Percentiles rank a stretch among this genome's conserved stretches.
phyloP scores from a whole-genome alignment of 1,140 invertebrate genomes.

The Cylas formicarius region DNA sequence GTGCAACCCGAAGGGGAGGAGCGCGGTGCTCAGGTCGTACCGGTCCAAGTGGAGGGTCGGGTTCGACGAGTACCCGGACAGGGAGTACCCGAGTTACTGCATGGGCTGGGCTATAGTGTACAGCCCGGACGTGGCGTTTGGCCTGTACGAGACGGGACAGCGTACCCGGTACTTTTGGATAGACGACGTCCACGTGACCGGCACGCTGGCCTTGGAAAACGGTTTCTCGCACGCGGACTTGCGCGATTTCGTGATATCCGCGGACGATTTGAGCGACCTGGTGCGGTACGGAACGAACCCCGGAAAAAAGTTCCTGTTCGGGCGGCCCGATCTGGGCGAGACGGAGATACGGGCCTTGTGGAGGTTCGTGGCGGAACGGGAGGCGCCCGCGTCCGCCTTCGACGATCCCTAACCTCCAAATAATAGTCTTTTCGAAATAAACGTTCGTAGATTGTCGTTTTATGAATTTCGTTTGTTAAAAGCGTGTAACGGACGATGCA shows the following conservation, averaged over 20 bases:
- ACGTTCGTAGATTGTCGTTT: no score
- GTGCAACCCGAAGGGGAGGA: constrained; percentile 47
- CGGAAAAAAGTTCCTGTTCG: constrained; percentile 27
- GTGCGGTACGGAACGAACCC: constrained; percentile 13
- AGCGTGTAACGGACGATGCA: no score
- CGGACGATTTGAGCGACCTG: constrained; percentile 9
- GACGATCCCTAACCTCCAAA: no score
- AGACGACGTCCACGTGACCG: constrained; percentile 77
- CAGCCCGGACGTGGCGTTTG: constrained; percentile 60
- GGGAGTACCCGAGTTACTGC: constrained; percentile 60
- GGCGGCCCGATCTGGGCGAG: constrained; percentile 26
- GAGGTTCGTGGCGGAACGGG: constrained; percentile 20
- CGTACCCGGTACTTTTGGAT: constrained; percentile 70
- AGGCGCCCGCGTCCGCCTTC: constrained; percentile 16
- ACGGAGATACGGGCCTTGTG: constrained; percentile 28
- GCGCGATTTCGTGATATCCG: constrained; percentile 34
- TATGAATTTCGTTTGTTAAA: no score
- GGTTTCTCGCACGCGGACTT: constrained; percentile 49
- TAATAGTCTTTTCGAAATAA: no score
- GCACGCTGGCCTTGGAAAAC: constrained; percentile 56
- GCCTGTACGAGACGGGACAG: constrained; percentile 58
- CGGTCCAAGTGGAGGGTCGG: constrained; percentile 74
- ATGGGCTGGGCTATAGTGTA: constrained; percentile 70
- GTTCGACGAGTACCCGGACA: constrained; percentile 55
- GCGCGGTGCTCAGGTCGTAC: constrained; percentile 53